These are phyloP conservation scores for Leptopilina myrica DNA, from an alignment of 2,888 invertebrate genomes.

Conservation along the genomic window DNA sequence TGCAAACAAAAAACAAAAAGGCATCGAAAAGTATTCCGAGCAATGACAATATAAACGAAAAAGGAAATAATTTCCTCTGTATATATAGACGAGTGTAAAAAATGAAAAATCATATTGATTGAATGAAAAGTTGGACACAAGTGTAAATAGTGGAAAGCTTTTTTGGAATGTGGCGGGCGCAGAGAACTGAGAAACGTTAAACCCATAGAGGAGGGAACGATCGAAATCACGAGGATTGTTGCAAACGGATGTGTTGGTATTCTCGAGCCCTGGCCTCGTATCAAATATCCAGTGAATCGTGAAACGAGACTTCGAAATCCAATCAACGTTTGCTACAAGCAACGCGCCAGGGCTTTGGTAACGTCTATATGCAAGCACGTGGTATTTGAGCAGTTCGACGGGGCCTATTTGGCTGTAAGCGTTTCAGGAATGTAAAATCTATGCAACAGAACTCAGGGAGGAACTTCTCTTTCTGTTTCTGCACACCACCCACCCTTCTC, in stretches of 20 bases:
- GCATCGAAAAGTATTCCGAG: no score
- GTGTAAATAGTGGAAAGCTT: background rate
- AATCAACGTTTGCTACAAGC: constrained; percentile 65
- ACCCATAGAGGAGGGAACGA: background rate
- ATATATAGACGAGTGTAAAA: background rate
- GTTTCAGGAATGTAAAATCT: constrained; percentile 61
- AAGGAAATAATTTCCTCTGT: no score
- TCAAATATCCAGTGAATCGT: constrained; percentile 58
- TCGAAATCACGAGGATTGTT: constrained; percentile 9
- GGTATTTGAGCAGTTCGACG: constrained; percentile 52
- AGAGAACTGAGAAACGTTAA: constrained; percentile 1
- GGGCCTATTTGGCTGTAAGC: constrained; percentile 56
- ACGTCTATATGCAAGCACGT: constrained; percentile 57
- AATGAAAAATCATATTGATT: background rate
- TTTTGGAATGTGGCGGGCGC: background rate
- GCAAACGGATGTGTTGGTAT: constrained; percentile 41
- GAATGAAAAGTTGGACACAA: background rate
- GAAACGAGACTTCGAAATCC: constrained; percentile 67
- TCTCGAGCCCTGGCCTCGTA: constrained; percentile 50
- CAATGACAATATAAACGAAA: no score
- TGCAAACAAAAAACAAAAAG: no score
- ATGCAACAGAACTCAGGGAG: constrained; percentile 47
- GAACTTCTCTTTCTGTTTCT: background rate
- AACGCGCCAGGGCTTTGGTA: constrained; percentile 54
- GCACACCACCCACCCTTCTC: no score